These are phyloP conservation scores for Regulus satrapa DNA, from an alignment of 2,113 vertebrate genomes.

Conservation along the genomic window DNA sequence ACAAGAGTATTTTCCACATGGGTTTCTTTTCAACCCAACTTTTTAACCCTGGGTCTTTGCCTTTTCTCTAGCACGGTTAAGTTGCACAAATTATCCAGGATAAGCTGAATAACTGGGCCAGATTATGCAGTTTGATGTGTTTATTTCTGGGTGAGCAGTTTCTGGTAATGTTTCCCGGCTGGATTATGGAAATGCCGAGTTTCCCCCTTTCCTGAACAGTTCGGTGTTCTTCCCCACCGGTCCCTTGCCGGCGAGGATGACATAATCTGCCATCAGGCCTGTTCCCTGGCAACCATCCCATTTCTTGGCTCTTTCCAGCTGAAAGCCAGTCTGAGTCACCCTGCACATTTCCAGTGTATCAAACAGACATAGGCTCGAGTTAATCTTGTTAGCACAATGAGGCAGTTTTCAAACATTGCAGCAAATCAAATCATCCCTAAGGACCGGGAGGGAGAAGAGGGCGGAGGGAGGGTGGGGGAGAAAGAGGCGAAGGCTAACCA, in stretches of 20 bases:
- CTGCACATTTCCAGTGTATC: conserved; percentile 79
- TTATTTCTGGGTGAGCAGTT: neutral
- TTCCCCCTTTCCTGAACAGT: conserved; percentile 18
- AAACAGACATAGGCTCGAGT: conserved; percentile 81
- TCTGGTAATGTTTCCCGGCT: neutral
- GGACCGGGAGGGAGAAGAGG: conserved; percentile 55
- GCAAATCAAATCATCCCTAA: conserved; percentile 86
- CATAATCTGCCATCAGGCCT: conserved; percentile 65
- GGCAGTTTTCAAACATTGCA: conserved; percentile 86
- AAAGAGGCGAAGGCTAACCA: conserved; percentile 50
- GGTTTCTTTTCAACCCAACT: neutral
- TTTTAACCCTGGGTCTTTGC: neutral
- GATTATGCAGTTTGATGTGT: neutral
- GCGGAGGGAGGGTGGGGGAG: neutral
- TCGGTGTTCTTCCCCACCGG: conserved; percentile 29
- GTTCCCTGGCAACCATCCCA: conserved; percentile 85
- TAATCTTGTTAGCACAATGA: conserved; percentile 88
- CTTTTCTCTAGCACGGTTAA: neutral
- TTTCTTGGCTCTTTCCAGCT: conserved; percentile 70
- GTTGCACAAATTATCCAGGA: neutral
- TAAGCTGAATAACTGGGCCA: neutral
- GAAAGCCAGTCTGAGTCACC: conserved; percentile 80
- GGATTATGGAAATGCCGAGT: neutral
- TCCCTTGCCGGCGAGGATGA: conserved; percentile 55
- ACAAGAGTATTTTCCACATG: neutral